These are phyloP conservation scores for Xiphophorus couchianus DNA, from an alignment of 2,113 vertebrate genomes.

Conservation along the genomic window DNA sequence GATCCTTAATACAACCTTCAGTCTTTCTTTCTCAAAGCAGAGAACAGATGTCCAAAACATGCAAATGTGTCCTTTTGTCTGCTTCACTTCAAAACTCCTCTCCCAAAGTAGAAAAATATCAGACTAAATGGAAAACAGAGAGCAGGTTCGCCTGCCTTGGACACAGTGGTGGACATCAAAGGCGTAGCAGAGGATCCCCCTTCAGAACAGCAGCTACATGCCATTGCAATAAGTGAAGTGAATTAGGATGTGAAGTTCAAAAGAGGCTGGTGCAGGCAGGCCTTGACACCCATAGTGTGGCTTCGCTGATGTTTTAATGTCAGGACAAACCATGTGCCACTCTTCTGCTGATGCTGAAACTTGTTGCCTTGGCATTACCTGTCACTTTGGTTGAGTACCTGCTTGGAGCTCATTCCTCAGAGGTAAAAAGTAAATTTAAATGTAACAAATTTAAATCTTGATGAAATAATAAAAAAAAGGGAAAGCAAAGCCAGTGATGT, in stretches of 20 bases:
- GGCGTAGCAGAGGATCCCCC: conserved; percentile 70
- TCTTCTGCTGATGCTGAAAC: conserved; percentile 53
- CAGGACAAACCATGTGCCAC: conserved; percentile 65
- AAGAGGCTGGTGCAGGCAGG: conserved; percentile 67
- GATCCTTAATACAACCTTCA: neutral
- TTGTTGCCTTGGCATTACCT: conserved; percentile 8
- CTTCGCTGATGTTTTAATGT: conserved; percentile 78
- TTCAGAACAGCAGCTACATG: conserved; percentile 77
- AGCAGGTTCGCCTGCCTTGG: conserved; percentile 61
- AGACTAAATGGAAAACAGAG: conserved; percentile 71
- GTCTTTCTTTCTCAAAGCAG: conserved; percentile 10
- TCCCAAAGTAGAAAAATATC: conserved; percentile 52
- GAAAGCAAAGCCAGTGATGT: neutral
- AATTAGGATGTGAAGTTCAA: conserved; percentile 77
- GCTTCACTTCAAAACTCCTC: conserved; percentile 65
- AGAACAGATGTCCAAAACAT: conserved; percentile 62
- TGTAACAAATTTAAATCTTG: neutral
- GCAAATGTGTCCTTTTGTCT: conserved; percentile 58
- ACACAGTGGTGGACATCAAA: conserved; percentile 77
- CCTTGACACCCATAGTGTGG: conserved; percentile 62
- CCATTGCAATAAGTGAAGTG: conserved; percentile 78
- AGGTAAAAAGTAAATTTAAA: neutral
- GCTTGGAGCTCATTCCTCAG: neutral
- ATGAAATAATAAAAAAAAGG: neutral
- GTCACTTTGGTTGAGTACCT: neutral